phyloP scores from a whole-genome alignment of 2,113 vertebrate species.

The pig (Sus scrofa) region T2T-Sscrofa CM000817.6:165408001-165408500 shows the following conservation, averaged over 20 bases:
- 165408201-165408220: constrained; percentile 31
- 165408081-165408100: constrained; percentile 11
- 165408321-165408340: constrained; percentile 55
- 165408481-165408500: constrained; percentile 69
- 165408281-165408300: constrained; percentile 36
- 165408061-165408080: constrained; percentile 10
- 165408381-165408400: constrained; percentile 64
- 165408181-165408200: constrained; percentile 26
- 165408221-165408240: constrained; percentile 55
- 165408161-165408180: constrained; percentile 42
- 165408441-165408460: constrained; percentile 74
- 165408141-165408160: constrained; percentile 54
- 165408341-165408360: constrained; percentile 53
- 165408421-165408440: constrained; percentile 63
- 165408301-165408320: constrained; percentile 30
- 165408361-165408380: constrained; percentile 65
- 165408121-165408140: neutral
- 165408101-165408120: neutral
- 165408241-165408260: neutral
- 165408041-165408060: neutral
- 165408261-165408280: neutral
- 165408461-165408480: constrained; percentile 72
- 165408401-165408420: constrained; percentile 59
- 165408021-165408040: constrained; percentile 34
- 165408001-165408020: neutral